A percentile compares a stretch with the other conserved stretches of the same genome.
These are phyloP conservation scores for Leucopsar rothschildi DNA, from an alignment of 2,113 vertebrate species.

Conservation along the genomic window DNA sequence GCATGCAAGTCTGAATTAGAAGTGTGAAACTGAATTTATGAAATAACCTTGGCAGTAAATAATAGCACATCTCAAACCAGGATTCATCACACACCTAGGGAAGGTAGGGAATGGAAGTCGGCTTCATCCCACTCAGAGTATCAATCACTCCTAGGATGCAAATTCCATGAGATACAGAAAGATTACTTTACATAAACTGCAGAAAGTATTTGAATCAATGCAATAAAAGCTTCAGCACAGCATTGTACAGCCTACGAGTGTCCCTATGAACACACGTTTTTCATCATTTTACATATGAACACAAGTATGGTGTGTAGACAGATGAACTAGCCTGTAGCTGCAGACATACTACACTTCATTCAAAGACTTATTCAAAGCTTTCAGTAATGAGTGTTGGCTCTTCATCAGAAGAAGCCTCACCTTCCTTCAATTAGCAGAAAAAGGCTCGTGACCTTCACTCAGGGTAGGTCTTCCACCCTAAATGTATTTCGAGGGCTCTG, in stretches of 20 bases:
- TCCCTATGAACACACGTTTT: background rate
- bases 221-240: constrained; percentile 46
- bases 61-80: constrained; percentile 45
- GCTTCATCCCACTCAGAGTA: constrained; percentile 39
- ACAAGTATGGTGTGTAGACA: background rate
- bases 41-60: constrained; percentile 70
- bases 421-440: background rate
- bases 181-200: constrained; percentile 49
- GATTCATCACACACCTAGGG: constrained; percentile 36
- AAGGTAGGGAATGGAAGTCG: constrained; percentile 34
- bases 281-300: background rate
- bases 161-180: constrained; percentile 52
- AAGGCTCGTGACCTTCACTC: background rate
- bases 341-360: background rate
- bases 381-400: background rate
- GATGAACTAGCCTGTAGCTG: background rate
- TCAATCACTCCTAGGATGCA: constrained; percentile 68
- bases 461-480: background rate
- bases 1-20: constrained; percentile 41
- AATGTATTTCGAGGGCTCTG: background rate
- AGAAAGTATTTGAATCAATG: constrained; percentile 51
- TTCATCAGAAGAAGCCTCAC: background rate
- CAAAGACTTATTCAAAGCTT: background rate
- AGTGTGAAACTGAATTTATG: constrained; percentile 52
- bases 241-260: background rate